Percentiles rank a stretch among this genome's conserved stretches.
phyloP scores from a whole-genome alignment of 2,113 vertebrate genomes.

The Castor canadensis region DNA sequence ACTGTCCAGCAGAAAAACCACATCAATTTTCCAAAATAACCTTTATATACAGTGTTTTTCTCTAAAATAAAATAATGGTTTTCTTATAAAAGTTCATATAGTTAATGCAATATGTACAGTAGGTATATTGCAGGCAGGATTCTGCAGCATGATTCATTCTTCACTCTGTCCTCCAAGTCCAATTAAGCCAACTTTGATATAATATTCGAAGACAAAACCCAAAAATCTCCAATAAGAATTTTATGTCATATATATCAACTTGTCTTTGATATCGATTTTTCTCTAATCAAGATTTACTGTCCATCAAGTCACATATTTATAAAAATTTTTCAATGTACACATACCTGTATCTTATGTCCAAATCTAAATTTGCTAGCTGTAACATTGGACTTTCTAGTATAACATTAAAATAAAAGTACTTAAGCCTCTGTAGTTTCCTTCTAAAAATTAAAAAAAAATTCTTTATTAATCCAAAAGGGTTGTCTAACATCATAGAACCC shows the following conservation, averaged over 20 bases:
- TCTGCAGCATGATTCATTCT: background rate
- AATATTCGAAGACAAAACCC: too few relatives aligned
- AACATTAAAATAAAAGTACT: background rate
- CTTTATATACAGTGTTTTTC: background rate
- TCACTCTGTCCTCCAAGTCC: background rate
- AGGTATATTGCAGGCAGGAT: background rate
- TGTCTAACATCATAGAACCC: background rate
- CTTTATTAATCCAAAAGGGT: background rate
- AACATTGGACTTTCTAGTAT: background rate
- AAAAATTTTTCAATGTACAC: background rate
- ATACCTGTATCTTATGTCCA: background rate
- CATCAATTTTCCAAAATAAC: background rate
- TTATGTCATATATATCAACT: background rate
- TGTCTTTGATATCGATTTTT: slow-evolving; percentile 32
- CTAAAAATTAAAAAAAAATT: background rate
- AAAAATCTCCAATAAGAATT: background rate
- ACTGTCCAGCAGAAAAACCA: background rate
- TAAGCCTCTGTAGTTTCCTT: background rate
- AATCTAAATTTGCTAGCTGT: background rate
- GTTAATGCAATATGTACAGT: background rate
- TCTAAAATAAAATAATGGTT: slow-evolving; percentile 8
- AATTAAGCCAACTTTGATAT: too few relatives aligned
- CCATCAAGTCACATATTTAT: background rate
- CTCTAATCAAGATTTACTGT: background rate
- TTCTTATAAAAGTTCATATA: background rate